These are phyloP conservation scores for Catostylus mosaicus DNA, from an alignment of 30 jellyfish, hydroid and myxozoan species.

Conservation along the genomic window DNA sequence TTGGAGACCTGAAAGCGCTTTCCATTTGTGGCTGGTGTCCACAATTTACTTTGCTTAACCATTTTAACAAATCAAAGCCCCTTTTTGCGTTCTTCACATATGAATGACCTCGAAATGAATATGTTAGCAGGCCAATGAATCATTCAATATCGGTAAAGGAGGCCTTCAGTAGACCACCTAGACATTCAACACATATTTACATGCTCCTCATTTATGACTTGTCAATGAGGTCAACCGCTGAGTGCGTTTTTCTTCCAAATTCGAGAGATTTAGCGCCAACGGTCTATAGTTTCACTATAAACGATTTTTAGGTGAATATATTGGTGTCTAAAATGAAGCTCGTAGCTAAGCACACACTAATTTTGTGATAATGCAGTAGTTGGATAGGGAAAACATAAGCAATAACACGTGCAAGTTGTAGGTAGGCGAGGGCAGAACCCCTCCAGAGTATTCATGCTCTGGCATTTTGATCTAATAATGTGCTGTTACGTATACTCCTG, in stretches of 20 bases:
- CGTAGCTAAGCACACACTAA: no score
- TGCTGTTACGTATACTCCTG: no score
- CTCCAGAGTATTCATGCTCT: no score
- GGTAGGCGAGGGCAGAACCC: no score
- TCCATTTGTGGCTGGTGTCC: background rate
- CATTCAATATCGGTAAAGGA: background rate
- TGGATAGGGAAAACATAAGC: no score
- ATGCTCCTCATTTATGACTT: background rate
- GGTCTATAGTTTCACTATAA: no score
- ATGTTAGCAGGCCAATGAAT: background rate
- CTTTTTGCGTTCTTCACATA: background rate
- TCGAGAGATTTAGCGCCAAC: background rate
- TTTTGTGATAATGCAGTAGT: no score
- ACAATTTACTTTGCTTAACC: background rate
- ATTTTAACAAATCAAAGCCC: background rate
- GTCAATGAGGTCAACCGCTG: background rate
- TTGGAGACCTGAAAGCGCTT: background rate
- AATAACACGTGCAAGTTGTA: no score
- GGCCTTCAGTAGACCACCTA: background rate
- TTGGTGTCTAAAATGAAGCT: no score
- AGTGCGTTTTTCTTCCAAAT: background rate
- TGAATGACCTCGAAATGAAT: conserved; percentile 5
- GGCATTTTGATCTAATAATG: no score
- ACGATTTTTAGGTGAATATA: no score
- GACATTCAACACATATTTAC: background rate